These are phyloP conservation scores for Hylaeus volcanicus DNA, from an alignment of 1,140 invertebrate genomes.

Conservation along the genomic window DNA sequence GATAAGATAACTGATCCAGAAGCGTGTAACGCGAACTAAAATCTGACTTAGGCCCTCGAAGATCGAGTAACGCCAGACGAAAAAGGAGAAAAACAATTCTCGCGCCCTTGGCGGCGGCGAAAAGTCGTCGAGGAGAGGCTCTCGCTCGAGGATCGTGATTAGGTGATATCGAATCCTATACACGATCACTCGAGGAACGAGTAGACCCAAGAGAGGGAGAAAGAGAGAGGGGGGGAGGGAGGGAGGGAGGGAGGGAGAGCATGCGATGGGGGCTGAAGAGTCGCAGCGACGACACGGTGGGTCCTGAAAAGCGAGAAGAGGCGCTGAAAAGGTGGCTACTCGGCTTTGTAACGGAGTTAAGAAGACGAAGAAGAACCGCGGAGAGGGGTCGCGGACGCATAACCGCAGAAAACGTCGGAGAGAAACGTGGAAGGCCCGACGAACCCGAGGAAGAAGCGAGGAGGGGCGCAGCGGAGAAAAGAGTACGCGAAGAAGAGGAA, in stretches of 20 bases:
- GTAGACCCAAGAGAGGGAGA: neutral
- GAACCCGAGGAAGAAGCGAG: neutral
- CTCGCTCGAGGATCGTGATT: conserved; percentile 49
- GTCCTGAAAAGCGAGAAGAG: conserved; percentile 31
- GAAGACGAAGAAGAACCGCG: conserved; percentile 40
- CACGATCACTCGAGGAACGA: conserved; percentile 36
- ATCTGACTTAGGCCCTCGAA: no score
- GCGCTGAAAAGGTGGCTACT: conserved; percentile 46
- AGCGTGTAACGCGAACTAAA: no score
- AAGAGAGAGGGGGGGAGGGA: neutral
- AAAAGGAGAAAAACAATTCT: conserved; percentile 17
- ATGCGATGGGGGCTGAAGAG: conserved; percentile 29
- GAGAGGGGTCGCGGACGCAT: neutral
- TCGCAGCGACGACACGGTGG: conserved; percentile 33
- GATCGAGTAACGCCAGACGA: no score
- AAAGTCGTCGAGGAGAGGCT: conserved; percentile 11
- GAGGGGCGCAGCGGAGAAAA: conserved; percentile 39
- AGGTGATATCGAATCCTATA: conserved; percentile 52
- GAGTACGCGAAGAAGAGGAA: conserved; percentile 59
- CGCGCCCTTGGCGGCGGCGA: neutral
- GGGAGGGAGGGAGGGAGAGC: neutral
- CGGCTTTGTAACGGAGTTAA: conserved; percentile 54
- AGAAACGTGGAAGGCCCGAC: neutral
- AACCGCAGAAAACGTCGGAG: neutral
- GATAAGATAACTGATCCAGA: no score